These are phyloP conservation scores for Diaprepes abbreviatus DNA, from an alignment of 2,888 invertebrate species.

Conservation along the genomic window DNA sequence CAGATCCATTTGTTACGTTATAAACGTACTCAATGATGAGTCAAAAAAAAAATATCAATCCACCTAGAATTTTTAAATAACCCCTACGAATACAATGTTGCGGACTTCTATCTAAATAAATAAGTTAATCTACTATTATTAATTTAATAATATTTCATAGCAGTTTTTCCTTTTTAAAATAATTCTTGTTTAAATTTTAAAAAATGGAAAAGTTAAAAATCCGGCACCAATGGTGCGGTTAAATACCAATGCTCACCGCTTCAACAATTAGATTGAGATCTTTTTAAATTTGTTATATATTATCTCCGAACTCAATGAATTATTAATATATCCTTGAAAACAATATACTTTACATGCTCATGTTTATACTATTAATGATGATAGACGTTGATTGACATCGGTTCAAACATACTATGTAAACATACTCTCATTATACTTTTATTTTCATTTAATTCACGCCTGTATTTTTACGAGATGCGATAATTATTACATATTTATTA, in stretches of 20 bases:
- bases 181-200: no score
- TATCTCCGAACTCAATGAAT: background rate
- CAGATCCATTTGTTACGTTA: no score
- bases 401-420: conserved; percentile 18
- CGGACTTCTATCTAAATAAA: no score
- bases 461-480: background rate
- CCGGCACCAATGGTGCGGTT: no score
- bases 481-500: conserved; percentile 4
- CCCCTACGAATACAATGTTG: no score
- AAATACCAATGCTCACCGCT: background rate
- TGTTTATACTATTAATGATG: conserved; percentile 25
- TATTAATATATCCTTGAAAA: conserved; percentile 19
- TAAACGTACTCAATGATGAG: no score
- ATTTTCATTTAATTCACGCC: conserved; percentile 16
- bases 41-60: no score
- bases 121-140: no score
- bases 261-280: background rate
- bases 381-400: conserved; percentile 28
- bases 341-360: conserved; percentile 10
- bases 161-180: no score
- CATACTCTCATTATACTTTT: conserved; percentile 15
- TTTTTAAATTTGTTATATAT: background rate
- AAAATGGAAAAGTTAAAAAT: no score
- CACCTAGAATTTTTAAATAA: no score
- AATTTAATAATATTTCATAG: no score